Conservation (phyloP, 2,888 invertebrate species). For the Helicoverpa assulta region DNA sequence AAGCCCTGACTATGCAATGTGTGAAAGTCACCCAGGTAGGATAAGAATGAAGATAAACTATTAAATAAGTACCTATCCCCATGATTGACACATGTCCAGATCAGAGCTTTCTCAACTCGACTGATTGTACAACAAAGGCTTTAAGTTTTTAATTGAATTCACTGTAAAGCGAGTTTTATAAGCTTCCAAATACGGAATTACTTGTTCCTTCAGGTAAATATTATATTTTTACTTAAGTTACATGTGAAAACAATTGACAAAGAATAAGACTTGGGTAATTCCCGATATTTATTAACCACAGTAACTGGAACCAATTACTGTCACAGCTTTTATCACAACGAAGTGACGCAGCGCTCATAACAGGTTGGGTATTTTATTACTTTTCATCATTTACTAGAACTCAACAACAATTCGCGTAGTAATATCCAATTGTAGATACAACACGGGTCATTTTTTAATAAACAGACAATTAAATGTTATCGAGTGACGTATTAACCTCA, state of each 20-base stretch:
- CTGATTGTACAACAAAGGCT: too few relatives aligned
- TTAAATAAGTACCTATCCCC: not conserved
- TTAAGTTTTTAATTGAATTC: too few relatives aligned
- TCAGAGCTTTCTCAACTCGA: too few relatives aligned
- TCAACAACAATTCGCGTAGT: conserved; percentile 21
- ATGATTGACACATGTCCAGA: too few relatives aligned
- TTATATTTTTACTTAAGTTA: not conserved
- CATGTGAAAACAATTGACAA: not conserved
- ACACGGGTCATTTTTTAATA: conserved; percentile 51
- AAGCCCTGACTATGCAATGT: too few relatives aligned
- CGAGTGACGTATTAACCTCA: conserved; percentile 68
- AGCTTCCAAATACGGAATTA: too few relatives aligned
- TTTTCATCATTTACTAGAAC: not conserved
- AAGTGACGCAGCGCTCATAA: conserved; percentile 16
- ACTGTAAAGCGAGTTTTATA: too few relatives aligned
- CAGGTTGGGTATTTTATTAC: not conserved
- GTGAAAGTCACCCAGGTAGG: not conserved
- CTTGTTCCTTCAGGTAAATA: not conserved
- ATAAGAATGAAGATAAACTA: not conserved
- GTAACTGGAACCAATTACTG: not conserved
- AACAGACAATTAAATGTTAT: conserved; percentile 54
- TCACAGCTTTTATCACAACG: not conserved
- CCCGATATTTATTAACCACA: not conserved
- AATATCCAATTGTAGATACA: conserved; percentile 32
- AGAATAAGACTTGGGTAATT: not conserved